phyloP scores from a whole-genome alignment of 2,888 invertebrate genomes.

The Campopleginae sp. region DNA sequence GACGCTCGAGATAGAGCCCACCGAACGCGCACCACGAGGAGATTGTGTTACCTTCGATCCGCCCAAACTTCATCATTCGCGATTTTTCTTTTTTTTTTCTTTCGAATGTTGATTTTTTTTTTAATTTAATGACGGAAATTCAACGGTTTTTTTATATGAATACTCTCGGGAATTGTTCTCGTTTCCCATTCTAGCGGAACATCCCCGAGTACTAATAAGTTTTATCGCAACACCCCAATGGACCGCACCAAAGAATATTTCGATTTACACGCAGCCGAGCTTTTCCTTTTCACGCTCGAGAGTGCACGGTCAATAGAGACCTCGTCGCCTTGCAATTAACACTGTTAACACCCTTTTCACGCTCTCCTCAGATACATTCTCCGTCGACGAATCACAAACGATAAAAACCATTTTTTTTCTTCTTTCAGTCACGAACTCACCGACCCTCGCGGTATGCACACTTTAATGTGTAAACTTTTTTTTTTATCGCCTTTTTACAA shows the following conservation, averaged over 20 bases:
- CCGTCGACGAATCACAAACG: constrained; percentile 30
- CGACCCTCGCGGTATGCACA: background rate
- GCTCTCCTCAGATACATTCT: constrained; percentile 16
- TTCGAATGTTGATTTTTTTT: background rate
- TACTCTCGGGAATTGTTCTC: background rate
- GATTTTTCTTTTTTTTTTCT: constrained; percentile 5
- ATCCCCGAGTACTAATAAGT: background rate
- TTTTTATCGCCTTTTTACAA: constrained; percentile 6
- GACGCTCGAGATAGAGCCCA: constrained; percentile 13
- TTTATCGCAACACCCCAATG: constrained; percentile 6
- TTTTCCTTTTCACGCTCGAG: constrained; percentile 6
- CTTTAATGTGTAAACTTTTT: background rate
- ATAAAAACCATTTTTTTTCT: constrained; percentile 17
- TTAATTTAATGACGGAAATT: background rate
- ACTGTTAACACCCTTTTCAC: constrained; percentile 58
- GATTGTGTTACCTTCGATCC: constrained; percentile 60
- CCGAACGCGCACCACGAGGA: constrained; percentile 39
- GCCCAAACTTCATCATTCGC: constrained; percentile 47
- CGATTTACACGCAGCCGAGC: constrained; percentile 7
- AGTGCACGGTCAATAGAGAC: constrained; percentile 17
- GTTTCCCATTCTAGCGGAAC: background rate
- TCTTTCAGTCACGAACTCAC: background rate
- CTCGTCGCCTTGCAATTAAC: constrained; percentile 59
- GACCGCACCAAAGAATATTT: background rate
- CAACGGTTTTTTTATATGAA: background rate